Conservation (phyloP, 2,888 invertebrate genomes). For the Trichogramma dendrolimi region DNA sequence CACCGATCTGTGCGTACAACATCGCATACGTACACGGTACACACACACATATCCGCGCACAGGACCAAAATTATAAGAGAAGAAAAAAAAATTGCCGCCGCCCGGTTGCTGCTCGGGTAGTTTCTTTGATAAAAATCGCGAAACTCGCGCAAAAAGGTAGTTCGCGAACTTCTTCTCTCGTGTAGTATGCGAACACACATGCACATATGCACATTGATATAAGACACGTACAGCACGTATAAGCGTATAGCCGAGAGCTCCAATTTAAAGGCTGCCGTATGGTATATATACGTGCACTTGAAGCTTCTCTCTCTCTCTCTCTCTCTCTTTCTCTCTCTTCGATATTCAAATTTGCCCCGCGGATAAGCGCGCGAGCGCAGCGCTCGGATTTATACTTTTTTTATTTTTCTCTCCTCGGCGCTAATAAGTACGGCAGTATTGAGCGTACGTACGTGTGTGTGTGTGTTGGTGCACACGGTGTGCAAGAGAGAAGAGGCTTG, state of each 20-base stretch:
- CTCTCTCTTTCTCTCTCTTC: background rate
- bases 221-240: no score
- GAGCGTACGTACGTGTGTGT: no score
- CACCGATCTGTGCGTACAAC: no score
- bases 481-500: slow-evolving; percentile 2
- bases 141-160: slow-evolving; percentile 17
- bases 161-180: no score
- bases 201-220: background rate
- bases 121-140: background rate
- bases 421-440: slow-evolving; percentile 21
- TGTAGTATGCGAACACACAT: background rate
- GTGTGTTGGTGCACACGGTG: background rate
- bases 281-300: no score
- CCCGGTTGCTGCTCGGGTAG: background rate
- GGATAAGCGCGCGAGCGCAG: slow-evolving; percentile 1
- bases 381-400: no score
- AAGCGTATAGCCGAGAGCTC: no score
- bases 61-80: background rate
- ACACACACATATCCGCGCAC: no score
- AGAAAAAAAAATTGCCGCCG: background rate
- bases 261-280: no score
- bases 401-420: background rate
- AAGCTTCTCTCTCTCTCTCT: no score
- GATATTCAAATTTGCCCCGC: slow-evolving; percentile 28
- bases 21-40: no score